Evolutionary conservation across 1,140 invertebrate species (phyloP).

Genomic region (Drosophila sp.): DNA sequence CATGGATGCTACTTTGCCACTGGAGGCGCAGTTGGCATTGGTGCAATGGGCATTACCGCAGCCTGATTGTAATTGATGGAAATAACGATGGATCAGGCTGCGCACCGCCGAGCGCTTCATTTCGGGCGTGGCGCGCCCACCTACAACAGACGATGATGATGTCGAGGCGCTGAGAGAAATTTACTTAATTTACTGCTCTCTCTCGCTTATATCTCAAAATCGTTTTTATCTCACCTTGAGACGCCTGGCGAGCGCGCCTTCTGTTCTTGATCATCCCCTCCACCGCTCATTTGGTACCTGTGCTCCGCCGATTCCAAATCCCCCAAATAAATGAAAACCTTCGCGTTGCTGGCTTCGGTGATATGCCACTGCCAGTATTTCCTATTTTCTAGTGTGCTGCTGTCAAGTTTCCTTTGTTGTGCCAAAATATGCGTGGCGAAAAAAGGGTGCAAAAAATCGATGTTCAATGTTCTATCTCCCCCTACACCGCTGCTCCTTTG

Average conservation of each 20-base stretch:
- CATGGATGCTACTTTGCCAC: slow-evolving; percentile 91
- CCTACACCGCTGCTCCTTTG: slow-evolving; percentile 20
- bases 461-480: slow-evolving; percentile 69
- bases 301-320: slow-evolving; percentile 9
- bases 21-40: slow-evolving; percentile 94
- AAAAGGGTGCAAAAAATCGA: slow-evolving; percentile 80
- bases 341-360: not conserved
- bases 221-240: slow-evolving; percentile 52
- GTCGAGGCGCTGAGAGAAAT: slow-evolving; percentile 51
- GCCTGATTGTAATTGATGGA: slow-evolving; percentile 95
- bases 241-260: slow-evolving; percentile 62
- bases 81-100: slow-evolving; percentile 95
- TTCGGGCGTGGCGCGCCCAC: slow-evolving; percentile 84
- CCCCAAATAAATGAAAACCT: slow-evolving; percentile 5
- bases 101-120: slow-evolving; percentile 95
- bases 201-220: not conserved
- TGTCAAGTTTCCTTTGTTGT: slow-evolving; percentile 35
- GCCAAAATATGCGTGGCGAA: slow-evolving; percentile 35
- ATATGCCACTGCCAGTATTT: slow-evolving; percentile 12
- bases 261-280: slow-evolving; percentile 52
- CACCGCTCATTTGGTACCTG: slow-evolving; percentile 57
- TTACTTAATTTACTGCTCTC: not conserved
- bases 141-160: slow-evolving; percentile 33
- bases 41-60: slow-evolving; percentile 93
- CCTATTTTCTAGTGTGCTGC: not conserved